Percentiles rank a stretch among this genome's conserved stretches.
phyloP scores from a whole-genome alignment of 2,888 invertebrate genomes.

The Catocala nupta region DNA sequence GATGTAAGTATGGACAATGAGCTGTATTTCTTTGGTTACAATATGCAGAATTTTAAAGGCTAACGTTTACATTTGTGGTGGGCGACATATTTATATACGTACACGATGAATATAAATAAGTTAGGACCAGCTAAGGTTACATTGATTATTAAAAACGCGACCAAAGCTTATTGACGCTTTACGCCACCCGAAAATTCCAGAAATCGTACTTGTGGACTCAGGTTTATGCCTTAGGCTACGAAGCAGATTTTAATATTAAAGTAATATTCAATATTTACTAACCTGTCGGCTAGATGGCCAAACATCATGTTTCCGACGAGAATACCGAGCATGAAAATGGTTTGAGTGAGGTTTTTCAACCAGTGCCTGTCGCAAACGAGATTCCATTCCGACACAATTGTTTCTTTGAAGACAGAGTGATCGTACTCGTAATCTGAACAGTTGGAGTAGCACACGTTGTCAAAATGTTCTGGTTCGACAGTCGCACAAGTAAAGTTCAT shows the following conservation, averaged over 20 bases:
- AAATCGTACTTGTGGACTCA: too few species aligned
- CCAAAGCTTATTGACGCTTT: too few species aligned
- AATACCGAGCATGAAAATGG: slow-evolving; percentile 92
- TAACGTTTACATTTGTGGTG: too few species aligned
- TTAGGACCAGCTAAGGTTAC: too few species aligned
- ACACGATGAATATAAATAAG: too few species aligned
- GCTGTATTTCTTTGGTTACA: too few species aligned
- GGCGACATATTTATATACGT: too few species aligned
- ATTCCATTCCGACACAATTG: slow-evolving; percentile 92
- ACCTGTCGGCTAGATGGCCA: slow-evolving; percentile 93
- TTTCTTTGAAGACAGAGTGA: slow-evolving; percentile 89
- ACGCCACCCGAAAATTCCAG: too few species aligned
- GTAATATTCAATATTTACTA: slow-evolving; percentile 46
- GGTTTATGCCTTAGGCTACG: too few species aligned
- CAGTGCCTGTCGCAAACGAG: slow-evolving; percentile 90
- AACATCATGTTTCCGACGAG: slow-evolving; percentile 92
- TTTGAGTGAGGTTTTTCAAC: slow-evolving; percentile 92
- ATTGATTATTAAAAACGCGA: too few species aligned
- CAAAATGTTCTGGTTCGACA: slow-evolving; percentile 66
- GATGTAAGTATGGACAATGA: too few species aligned
- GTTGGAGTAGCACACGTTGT: slow-evolving; percentile 82
- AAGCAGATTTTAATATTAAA: not conserved
- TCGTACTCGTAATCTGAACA: slow-evolving; percentile 89
- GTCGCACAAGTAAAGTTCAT: slow-evolving; percentile 85
- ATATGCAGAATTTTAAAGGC: too few species aligned